Conservation (phyloP, 2,888 invertebrate genomes). For the Mermis nigrescens region DNA sequence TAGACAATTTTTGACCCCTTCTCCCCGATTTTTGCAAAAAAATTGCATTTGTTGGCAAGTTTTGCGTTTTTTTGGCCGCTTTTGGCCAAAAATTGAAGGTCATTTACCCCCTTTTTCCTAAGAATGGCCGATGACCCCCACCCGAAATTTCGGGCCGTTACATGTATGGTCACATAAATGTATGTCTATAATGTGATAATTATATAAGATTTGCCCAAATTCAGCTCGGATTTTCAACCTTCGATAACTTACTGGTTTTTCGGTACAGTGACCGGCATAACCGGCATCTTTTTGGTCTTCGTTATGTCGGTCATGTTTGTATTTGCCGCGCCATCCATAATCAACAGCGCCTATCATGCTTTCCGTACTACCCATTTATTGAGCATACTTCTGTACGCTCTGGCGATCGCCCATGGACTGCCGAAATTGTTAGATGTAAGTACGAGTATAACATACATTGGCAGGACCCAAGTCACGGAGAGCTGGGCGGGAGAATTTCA, state of each 20-base stretch:
- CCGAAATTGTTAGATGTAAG: constrained; percentile 66
- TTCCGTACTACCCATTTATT: constrained; percentile 84
- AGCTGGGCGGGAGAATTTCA: no score
- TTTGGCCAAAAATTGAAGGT: no score
- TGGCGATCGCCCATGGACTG: constrained; percentile 70
- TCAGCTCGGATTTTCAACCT: constrained; percentile 63
- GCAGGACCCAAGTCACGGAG: no score
- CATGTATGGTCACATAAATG: no score
- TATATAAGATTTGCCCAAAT: constrained; percentile 34
- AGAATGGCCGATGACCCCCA: no score
- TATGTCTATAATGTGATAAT: constrained; percentile 4
- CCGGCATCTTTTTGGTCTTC: constrained; percentile 57
- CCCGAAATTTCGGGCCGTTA: no score
- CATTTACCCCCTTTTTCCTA: no score
- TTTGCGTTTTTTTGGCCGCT: no score
- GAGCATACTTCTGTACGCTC: constrained; percentile 61
- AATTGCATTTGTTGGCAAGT: no score
- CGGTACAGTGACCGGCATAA: constrained; percentile 67
- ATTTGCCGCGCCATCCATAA: constrained; percentile 78
- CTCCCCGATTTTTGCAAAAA: no score
- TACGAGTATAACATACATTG: no score
- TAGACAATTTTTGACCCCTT: no score
- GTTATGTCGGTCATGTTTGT: constrained; percentile 85
- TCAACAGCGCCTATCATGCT: constrained; percentile 78
- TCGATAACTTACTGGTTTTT: constrained; percentile 88